Base-by-base conservation (phyloP, 92 coral and sea anemone species). In the Micromussa lordhowensis region DNA sequence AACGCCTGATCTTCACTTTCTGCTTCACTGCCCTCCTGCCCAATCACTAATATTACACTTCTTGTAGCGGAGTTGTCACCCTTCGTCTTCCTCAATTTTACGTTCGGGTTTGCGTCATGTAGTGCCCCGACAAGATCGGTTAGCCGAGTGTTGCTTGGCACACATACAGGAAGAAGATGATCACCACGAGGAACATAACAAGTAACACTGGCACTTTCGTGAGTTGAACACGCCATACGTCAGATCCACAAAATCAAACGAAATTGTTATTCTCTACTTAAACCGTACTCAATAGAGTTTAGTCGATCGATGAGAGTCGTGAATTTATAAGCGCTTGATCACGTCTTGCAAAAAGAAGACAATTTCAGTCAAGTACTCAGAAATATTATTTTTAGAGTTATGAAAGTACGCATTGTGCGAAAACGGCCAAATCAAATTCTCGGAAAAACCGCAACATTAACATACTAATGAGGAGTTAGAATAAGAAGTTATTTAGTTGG, bases 131-230 rank as follows among this genome's bases (percentile, higher is more conserved):
- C 34, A 4, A 89, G 75, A 30, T 89, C 80, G 68, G 34, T 69
- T 35, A 89, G 49, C 69, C 49, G 88, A 49, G 82, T 77, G 29
- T 83, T 44, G 36, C 72, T 53, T 38, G 92, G 48, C 18, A 89
- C 44, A 66, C 85, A 53, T 5, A 89, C 49, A 54, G 92, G 80
- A 84, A 68, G 59, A 24, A 88, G 78, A 17, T 31, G 78, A 18
- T 83, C 79, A 72, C 91, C 84, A 35, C 44, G 21, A 35, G 71
- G 59, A 64, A 88, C 83, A 88, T 82, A 88, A 24, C 88, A 88
- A 14, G 82, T 78, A 19, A 82, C 49, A 40, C 24, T 68, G 30
- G 14, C 73, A 49, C n/a, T 44, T n/a, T n/a, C 73, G 26, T 78
- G 9, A 21, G 8, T 9, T 29, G 84, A 86, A 78, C 78, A 44